These are phyloP conservation scores for Sciurus niger DNA, from an alignment of 2,113 vertebrate genomes.

Conservation along the genomic window DNA sequence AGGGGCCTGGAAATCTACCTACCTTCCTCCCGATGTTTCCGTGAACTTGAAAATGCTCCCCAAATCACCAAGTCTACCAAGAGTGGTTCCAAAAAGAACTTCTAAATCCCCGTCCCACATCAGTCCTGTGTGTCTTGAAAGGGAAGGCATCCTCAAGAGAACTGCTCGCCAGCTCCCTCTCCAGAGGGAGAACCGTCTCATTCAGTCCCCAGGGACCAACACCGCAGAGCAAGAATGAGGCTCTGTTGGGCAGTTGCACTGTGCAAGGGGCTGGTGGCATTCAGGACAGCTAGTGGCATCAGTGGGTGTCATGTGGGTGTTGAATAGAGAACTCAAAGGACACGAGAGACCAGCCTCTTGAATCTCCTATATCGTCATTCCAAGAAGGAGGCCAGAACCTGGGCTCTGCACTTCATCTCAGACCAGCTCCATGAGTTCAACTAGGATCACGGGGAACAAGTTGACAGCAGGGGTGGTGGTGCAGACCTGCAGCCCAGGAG, in stretches of 20 bases:
- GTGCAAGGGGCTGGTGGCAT: too few relatives aligned
- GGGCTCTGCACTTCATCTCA: not conserved
- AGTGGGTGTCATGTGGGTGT: not conserved
- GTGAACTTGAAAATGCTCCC: not conserved
- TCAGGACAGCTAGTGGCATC: not conserved
- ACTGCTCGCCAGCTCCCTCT: not conserved
- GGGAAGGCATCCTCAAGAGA: not conserved
- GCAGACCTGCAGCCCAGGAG: too few relatives aligned
- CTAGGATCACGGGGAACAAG: too few relatives aligned
- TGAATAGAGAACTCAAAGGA: not conserved
- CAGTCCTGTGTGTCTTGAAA: not conserved
- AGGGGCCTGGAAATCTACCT: not conserved
- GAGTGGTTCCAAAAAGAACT: not conserved
- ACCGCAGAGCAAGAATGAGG: not conserved
- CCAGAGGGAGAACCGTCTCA: not conserved
- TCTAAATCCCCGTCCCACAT: not conserved
- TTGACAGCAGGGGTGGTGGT: too few relatives aligned
- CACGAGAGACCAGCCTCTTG: not conserved
- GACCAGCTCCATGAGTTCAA: not conserved
- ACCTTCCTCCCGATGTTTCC: not conserved
- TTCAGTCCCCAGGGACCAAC: not conserved
- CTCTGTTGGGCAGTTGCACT: not conserved
- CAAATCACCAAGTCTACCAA: not conserved
- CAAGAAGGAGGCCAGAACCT: not conserved
- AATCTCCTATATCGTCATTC: not conserved